Evolutionary conservation across 2,888 invertebrate genomes (phyloP), one percentile per base, ranked within the genome.

Genomic region (Orthosia gothica): DNA sequence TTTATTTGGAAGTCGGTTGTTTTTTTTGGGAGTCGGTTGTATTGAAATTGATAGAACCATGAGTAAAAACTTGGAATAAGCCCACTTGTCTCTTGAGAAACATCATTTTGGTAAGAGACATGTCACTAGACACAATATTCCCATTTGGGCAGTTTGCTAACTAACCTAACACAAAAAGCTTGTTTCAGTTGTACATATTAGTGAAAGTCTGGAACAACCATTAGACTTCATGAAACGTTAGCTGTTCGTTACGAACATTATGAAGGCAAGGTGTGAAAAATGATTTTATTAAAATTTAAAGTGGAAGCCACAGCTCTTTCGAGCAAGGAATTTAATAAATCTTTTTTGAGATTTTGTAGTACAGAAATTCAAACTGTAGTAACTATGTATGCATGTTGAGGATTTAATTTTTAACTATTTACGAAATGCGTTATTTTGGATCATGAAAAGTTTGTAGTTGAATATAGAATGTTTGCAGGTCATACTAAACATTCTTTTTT

Each of bases 321-420:
- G 74, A 85, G 89, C 82, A 76, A 64, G 82, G 91, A 91, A 92
- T 92, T 92, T 93, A 92, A 93, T 94, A 92, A 84, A 92, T 90
- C 85, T 90, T 92, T n/a, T 91, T 92, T 92, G 89, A 93, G 85
- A 91, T 91, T 91, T 86, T 87, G 84, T 87, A 79, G 83, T 81
- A 71, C 76, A 76, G 64, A 74, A 74, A 78, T 71, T 74, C 23
- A 76, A 57, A 73, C 32, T 65, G 45, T 47, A 63, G n/a, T 40
- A 16, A 70, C 52, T 57, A n/a, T 55, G 49, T 49, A 57, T 70
- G 49, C 40, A 57, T 70, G 45, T 52, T 20, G 45, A 47, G 23
- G 23, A 12, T 45, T 50, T 76, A 23, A 50, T 20, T 40, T 26
- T 5, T 26, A 67, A 12, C 3, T 47, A 64, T 65, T 70, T 71